Evolutionary conservation across 2,797 vertebrate genomes (phyloP).

Genomic region (Paratrypauchen microcephalus): DNA sequence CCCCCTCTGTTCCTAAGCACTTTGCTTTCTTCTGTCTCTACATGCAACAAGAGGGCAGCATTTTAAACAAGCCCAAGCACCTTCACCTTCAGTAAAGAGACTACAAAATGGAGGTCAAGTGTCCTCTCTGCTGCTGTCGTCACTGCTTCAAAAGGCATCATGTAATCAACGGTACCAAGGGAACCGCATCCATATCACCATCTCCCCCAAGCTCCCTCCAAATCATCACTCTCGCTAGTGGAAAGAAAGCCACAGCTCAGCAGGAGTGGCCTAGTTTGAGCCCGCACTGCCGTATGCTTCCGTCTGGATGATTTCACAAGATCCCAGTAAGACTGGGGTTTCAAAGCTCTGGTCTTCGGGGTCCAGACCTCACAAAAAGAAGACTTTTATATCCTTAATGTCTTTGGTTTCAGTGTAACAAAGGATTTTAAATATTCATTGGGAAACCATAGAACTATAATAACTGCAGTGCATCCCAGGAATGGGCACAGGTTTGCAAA

Average conservation of each 20-base stretch:
- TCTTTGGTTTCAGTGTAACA: slow-evolving; percentile 53
- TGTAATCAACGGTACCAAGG: slow-evolving; percentile 45
- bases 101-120: slow-evolving; percentile 19
- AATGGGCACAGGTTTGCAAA: slow-evolving; percentile 39
- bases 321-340: slow-evolving; percentile 37
- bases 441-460: slow-evolving; percentile 28
- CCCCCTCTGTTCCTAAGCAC: slow-evolving; percentile 6
- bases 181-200: slow-evolving; percentile 48
- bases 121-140: slow-evolving; percentile 21
- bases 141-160: slow-evolving; percentile 32
- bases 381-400: slow-evolving; percentile 39
- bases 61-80: slow-evolving; percentile 60
- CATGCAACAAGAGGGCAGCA: slow-evolving; percentile 25
- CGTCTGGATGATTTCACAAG: slow-evolving; percentile 54
- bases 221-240: slow-evolving; percentile 39
- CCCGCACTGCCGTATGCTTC: slow-evolving; percentile 48
- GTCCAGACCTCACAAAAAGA: slow-evolving; percentile 52
- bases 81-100: slow-evolving; percentile 36
- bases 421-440: slow-evolving; percentile 58
- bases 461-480: slow-evolving; percentile 23
- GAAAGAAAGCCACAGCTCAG: slow-evolving; percentile 59
- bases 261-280: slow-evolving; percentile 66
- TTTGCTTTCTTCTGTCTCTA: slow-evolving; percentile 24
- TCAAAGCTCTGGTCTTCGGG: slow-evolving; percentile 51
- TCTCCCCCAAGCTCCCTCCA: slow-evolving; percentile 22